Percentiles rank a stretch among this genome's conserved stretches.
Evolutionary conservation across 2,888 invertebrate species (phyloP).

Genomic region (Dolomedes plantarius): DNA sequence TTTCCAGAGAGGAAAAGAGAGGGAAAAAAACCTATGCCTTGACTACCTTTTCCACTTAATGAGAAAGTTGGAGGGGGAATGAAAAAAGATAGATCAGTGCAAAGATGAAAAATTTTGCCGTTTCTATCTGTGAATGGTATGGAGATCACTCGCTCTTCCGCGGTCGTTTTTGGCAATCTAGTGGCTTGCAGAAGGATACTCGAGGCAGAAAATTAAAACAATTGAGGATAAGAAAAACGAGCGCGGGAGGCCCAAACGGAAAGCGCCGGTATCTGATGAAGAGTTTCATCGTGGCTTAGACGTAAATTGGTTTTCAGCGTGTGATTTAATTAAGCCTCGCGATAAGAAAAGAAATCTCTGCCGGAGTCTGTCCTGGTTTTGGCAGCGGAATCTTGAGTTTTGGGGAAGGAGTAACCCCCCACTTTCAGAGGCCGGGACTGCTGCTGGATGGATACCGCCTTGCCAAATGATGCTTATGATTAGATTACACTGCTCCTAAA

Average conservation of each 20-base stretch:
- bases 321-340: not conserved
- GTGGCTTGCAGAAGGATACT: no score
- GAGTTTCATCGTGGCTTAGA: not conserved
- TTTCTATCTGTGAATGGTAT: not conserved
- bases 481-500: not conserved
- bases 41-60: not conserved
- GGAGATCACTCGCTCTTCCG: not conserved
- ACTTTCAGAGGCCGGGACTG: not conserved
- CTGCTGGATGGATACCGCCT: not conserved
- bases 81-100: not conserved
- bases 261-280: not conserved
- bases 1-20: not conserved
- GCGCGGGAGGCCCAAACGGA: not conserved
- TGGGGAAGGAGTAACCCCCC: not conserved
- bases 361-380: not conserved
- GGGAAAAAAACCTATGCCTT: not conserved
- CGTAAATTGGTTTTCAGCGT: slow-evolving; percentile 5
- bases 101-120: not conserved
- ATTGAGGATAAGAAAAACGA: not conserved
- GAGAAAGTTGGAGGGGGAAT: not conserved
- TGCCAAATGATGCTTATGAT: not conserved
- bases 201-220: slow-evolving; percentile 4
- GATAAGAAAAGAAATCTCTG: not conserved
- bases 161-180: not conserved
- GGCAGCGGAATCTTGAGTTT: not conserved